Evolutionary conservation across 2,797 vertebrate species (phyloP), one percentile per base, ranked within the genome.

Genomic region (Luscinia luscinia): DNA sequence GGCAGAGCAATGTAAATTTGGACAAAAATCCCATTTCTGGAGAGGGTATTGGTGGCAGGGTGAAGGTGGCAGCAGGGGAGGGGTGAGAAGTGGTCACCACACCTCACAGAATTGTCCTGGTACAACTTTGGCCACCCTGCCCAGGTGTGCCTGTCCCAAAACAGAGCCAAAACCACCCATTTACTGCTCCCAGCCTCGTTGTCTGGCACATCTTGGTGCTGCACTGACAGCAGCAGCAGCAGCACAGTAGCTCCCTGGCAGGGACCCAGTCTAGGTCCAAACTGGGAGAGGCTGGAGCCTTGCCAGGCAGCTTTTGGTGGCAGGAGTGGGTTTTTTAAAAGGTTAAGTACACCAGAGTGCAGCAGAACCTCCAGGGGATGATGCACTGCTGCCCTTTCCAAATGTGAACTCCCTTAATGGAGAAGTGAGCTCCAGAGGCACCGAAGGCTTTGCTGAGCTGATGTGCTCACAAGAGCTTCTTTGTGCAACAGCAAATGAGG

Each of bases 211-310:
- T 52, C 51, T 4, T 1, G 6, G n/a, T 7, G 12, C 82, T 69
- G 46, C 14, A 28, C 54, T 51, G 73, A 46, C 1, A 11, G 64
- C 10, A 27, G 55, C 62, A 87, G 86, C 63, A 62, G 55, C 62
- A 87, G 86, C 63, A 62, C 49, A 64, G 87, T 34, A 92, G 70
- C 87, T 82, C 62, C 41, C 51, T 77, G 76, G 79, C 73, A 75
- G n/a, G 57, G 74, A 34, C 34, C n/a, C 49, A 84, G 54, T 0
- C 11, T 4, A 16, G 54, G 26, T 73, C 67, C 59, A 52, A 55
- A 73, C 8, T 3, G 8, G 62, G 58, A 91, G 63, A 34, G 18
- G 66, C 18, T 90, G 59, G 74, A 75, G n/a, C 32, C 34, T 6
- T 17, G 55, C 63, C 86, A 82, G 38, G 36, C 54, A 84, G 69